These are phyloP conservation scores for Melanotus villosus DNA, from an alignment of 2,888 invertebrate genomes.

Conservation along the genomic window DNA sequence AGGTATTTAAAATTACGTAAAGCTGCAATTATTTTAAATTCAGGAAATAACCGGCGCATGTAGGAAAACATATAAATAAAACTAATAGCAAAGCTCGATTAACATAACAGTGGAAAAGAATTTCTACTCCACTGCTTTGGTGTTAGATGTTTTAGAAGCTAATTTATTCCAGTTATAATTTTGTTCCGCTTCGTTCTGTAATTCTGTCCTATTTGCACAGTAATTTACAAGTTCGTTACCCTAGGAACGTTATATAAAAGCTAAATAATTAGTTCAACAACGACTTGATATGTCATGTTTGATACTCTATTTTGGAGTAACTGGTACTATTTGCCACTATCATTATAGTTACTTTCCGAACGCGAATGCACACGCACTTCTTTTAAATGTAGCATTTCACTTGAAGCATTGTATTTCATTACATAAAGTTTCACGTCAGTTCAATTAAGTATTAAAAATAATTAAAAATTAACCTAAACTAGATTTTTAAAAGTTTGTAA, in stretches of 20 bases:
- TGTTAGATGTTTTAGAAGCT: slow-evolving; percentile 10
- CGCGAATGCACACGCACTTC: too few relatives aligned
- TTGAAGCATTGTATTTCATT: too few relatives aligned
- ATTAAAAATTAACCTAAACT: too few relatives aligned
- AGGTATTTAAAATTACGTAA: too few relatives aligned
- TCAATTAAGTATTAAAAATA: too few relatives aligned
- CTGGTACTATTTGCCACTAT: too few relatives aligned
- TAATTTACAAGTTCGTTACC: slow-evolving; percentile 36
- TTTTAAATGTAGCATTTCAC: too few relatives aligned
- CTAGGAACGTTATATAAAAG: background rate
- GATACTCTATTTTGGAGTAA: too few relatives aligned
- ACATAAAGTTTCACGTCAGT: too few relatives aligned
- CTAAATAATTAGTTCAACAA: background rate
- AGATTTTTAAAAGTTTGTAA: too few relatives aligned
- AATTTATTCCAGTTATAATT: slow-evolving; percentile 35
- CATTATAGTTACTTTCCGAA: too few relatives aligned
- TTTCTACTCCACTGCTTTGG: slow-evolving; percentile 23
- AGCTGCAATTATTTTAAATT: background rate
- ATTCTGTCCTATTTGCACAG: slow-evolving; percentile 28
- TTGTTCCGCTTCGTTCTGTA: slow-evolving; percentile 36
- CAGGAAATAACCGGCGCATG: slow-evolving; percentile 6
- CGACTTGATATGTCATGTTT: background rate
- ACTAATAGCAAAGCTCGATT: slow-evolving; percentile 17
- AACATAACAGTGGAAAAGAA: slow-evolving; percentile 27
- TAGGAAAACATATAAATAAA: background rate